These are phyloP conservation scores for Hypocryptadius cinnamomeus DNA, from an alignment of 2,113 vertebrate species.

Conservation along the genomic window DNA sequence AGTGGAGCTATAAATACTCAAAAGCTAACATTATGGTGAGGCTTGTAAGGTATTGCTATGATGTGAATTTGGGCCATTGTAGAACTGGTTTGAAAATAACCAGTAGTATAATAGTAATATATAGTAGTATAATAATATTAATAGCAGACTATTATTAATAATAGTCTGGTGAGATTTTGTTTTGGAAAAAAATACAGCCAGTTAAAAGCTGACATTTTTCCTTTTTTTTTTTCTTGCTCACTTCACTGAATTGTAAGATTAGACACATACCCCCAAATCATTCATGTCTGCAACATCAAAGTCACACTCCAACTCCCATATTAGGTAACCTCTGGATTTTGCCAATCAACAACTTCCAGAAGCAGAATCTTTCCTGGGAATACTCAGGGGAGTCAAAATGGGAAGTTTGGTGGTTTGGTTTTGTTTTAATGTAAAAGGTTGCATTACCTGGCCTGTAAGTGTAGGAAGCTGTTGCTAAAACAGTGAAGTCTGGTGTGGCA, in stretches of 20 bases:
- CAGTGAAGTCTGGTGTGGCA: neutral
- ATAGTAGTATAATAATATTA: neutral
- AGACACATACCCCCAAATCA: neutral
- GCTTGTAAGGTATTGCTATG: neutral
- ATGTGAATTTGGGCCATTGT: neutral
- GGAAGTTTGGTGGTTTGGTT: neutral
- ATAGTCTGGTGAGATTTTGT: neutral
- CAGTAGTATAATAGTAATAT: neutral
- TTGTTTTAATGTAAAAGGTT: neutral
- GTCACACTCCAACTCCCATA: neutral
- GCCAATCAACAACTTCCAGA: neutral
- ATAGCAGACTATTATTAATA: neutral
- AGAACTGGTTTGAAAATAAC: neutral
- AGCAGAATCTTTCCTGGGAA: neutral
- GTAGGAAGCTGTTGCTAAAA: neutral
- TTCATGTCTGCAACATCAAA: neutral
- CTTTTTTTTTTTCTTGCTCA: neutral
- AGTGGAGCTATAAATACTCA: neutral
- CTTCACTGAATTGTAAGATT: neutral
- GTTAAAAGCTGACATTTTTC: neutral
- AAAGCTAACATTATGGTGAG: neutral
- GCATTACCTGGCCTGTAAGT: neutral
- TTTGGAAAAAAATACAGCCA: neutral
- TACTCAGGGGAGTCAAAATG: neutral
- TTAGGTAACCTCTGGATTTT: neutral